Percentiles rank a stretch among this genome's conserved stretches.
Conservation (phyloP, 2,888 invertebrate species). For the Deroplatys truncata region DNA sequence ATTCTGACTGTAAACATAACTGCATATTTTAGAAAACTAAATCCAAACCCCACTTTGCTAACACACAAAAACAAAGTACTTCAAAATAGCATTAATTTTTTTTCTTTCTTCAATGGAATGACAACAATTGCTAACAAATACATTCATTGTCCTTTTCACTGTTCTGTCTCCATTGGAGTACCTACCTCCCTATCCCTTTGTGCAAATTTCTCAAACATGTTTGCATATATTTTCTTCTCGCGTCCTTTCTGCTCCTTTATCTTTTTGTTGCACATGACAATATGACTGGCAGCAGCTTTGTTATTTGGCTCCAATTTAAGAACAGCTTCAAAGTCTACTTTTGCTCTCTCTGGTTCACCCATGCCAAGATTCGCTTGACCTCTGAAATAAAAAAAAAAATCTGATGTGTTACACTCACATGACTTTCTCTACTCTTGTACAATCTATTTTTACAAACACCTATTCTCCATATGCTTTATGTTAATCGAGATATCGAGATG, state of each 20-base stretch:
- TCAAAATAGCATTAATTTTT: background rate
- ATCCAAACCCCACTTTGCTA: background rate
- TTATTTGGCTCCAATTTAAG: constrained; percentile 78
- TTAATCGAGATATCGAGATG: no score
- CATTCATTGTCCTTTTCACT: background rate
- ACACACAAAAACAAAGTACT: background rate
- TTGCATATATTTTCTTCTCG: constrained; percentile 85
- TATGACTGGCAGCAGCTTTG: constrained; percentile 78
- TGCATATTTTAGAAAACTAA: background rate
- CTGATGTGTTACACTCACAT: no score
- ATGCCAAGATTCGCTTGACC: constrained; percentile 63
- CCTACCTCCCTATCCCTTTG: constrained; percentile 72
- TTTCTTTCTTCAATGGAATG: background rate
- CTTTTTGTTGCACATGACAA: constrained; percentile 64
- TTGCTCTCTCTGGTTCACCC: constrained; percentile 73
- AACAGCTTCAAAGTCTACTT: constrained; percentile 72
- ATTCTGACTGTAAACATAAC: background rate
- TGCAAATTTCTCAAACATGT: constrained; percentile 94
- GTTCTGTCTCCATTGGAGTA: constrained; percentile 16
- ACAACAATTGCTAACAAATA: background rate
- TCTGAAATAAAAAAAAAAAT: no score
- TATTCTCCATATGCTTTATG: no score
- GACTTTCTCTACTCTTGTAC: no score
- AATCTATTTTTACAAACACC: no score
- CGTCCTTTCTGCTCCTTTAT: constrained; percentile 71